These are phyloP conservation scores for Drosophila anomalata DNA, from an alignment of 2,888 invertebrate species.

Conservation along the genomic window DNA sequence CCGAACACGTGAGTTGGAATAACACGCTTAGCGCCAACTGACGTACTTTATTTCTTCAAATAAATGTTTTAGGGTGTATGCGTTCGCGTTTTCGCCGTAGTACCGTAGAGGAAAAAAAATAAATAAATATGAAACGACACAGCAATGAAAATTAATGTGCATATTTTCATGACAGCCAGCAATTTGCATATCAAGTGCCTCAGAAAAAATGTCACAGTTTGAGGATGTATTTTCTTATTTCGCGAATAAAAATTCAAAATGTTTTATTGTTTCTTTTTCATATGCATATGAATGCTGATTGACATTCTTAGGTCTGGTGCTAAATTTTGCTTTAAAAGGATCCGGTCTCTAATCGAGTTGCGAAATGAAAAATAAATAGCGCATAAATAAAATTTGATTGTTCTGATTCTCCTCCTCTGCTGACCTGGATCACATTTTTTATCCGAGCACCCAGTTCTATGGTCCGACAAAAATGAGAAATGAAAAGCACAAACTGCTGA, in stretches of 20 bases:
- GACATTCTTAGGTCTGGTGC: slow-evolving; percentile 20
- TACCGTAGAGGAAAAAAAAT: slow-evolving; percentile 12
- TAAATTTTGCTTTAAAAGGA: slow-evolving; percentile 8
- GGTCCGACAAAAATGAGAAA: slow-evolving; percentile 26
- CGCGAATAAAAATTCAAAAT: slow-evolving; percentile 21
- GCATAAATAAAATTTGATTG: slow-evolving; percentile 41
- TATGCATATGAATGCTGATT: slow-evolving; percentile 46
- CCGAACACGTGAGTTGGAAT: slow-evolving; percentile 55
- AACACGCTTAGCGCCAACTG: slow-evolving; percentile 43
- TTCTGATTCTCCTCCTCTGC: slow-evolving; percentile 6
- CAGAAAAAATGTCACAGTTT: slow-evolving; percentile 18
- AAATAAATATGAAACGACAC: slow-evolving; percentile 26
- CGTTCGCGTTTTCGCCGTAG: slow-evolving; percentile 19
- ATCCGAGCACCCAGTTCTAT: slow-evolving; percentile 3
- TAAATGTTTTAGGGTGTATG: slow-evolving; percentile 34
- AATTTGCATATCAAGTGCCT: slow-evolving; percentile 73
- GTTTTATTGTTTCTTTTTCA: slow-evolving; percentile 38
- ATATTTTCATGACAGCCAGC: slow-evolving; percentile 69
- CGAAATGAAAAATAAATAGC: slow-evolving; percentile 61
- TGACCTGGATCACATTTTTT: slow-evolving; percentile 7
- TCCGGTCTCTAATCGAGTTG: slow-evolving; percentile 30
- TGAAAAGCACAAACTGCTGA: slow-evolving; percentile 35
- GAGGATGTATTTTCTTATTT: slow-evolving; percentile 32
- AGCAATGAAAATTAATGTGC: slow-evolving; percentile 68
- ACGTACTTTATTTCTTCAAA: slow-evolving; percentile 34